phyloP scores from a whole-genome alignment of 2,113 vertebrate species.

The Athene cunicularia region DNA sequence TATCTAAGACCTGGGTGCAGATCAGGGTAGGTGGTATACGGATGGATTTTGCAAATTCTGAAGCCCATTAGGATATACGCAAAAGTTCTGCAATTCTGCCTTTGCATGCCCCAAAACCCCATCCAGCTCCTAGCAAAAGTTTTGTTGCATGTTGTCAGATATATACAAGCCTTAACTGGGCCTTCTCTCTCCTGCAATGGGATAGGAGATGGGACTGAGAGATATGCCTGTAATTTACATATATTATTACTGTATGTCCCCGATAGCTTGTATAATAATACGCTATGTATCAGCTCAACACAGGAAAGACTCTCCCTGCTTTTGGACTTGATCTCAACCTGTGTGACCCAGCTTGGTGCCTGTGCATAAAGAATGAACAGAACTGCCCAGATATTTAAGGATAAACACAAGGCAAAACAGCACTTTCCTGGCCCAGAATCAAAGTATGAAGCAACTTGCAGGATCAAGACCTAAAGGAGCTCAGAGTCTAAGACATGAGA shows the following conservation, averaged over 20 bases:
- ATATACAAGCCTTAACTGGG: constrained; percentile 57
- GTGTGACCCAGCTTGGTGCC: background rate
- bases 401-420: background rate
- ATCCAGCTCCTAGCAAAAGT: constrained; percentile 26
- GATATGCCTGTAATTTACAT: constrained; percentile 49
- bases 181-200: background rate
- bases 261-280: constrained; percentile 12
- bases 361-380: background rate
- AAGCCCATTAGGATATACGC: background rate
- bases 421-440: background rate
- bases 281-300: background rate
- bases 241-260: constrained; percentile 27
- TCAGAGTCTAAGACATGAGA: background rate
- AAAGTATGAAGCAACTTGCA: background rate
- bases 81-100: constrained; percentile 16
- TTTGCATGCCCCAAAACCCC: constrained; percentile 57
- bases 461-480: background rate
- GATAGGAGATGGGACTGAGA: constrained; percentile 43
- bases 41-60: background rate
- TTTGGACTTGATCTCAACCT: background rate
- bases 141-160: constrained; percentile 51
- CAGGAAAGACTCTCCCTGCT: background rate
- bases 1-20: background rate
- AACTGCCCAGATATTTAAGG: background rate
- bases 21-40: background rate